Evolutionary conservation across 2,888 invertebrate species (phyloP), one percentile per base, ranked within the genome.

Genomic region (Harpalus rubripes): DNA sequence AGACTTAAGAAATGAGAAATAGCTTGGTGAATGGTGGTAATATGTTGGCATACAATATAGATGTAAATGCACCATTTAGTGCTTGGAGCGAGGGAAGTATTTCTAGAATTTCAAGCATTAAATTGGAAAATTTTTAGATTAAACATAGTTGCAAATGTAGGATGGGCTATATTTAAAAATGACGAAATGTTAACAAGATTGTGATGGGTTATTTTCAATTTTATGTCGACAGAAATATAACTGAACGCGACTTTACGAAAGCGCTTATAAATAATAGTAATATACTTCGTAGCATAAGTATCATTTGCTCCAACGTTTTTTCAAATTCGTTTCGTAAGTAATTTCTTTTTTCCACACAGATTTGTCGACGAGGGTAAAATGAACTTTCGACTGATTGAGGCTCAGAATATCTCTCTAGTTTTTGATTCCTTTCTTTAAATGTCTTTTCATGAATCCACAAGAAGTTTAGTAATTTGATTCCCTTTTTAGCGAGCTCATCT

Each of bases 21-120:
- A 16, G 16, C 52, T 44, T 81, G 41, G 52, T 81, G 81, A 81
- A 81, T 81, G 79, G 61, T 39, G 44, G 44, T 63, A 8, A 10
- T n/a, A 12, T 63, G 10, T 68, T 68, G 68, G 68, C 68, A 32
- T 63, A 5, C 18, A 63, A 22, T 61, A 22, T 18, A 65, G n/a
- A 32, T 39, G 7, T 61, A 7, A 1, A 58, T 18, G 59, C 59
- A 16, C 3, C 63, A 22, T 59, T 63, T 63, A 26, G 5, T 1
- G 8, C 15, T 39, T 15, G 39, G 68, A 68, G 7, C 32, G 3
- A 7, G n/a, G 1, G 5, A 68, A 7, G 39, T 32, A 39, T 68
- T 68, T 63, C 15, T 68, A 68, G 39, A 39, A 39, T 32, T 41
- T n/a, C 4, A 10, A n/a, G 26, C 39, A 39, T 68, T 63, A 63